Conservation (phyloP, 2,113 vertebrate genomes). For the Pyxicephalus adspersus region DNA sequence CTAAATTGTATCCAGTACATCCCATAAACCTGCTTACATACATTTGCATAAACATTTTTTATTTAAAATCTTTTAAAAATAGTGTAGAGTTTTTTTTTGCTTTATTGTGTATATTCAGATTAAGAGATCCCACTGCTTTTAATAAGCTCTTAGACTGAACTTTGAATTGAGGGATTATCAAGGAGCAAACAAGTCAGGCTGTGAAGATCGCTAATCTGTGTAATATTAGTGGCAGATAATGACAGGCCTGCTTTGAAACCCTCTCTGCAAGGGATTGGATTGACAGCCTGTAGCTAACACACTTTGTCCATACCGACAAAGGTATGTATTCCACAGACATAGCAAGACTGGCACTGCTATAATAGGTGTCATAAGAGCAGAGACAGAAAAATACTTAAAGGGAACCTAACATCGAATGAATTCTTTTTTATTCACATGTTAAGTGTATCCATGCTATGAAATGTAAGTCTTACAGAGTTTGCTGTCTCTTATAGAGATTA, state of each 20-base stretch:
- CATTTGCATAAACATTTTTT: no score
- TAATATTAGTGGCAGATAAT: conserved; percentile 52
- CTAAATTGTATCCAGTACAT: no score
- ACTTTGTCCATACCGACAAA: neutral
- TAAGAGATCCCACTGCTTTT: conserved; percentile 39
- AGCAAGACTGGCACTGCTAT: no score
- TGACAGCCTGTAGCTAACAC: conserved; percentile 16
- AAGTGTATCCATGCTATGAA: no score
- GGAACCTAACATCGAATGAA: no score
- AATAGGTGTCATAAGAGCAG: neutral
- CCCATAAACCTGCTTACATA: no score
- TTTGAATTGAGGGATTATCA: conserved; percentile 49
- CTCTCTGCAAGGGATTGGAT: conserved; percentile 11
- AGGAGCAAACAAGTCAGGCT: conserved; percentile 49
- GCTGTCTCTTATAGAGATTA: no score
- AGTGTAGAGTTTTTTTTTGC: neutral
- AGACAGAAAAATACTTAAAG: no score
- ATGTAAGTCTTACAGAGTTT: no score
- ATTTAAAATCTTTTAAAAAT: neutral
- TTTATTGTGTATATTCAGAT: conserved; percentile 28
- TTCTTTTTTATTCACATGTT: no score
- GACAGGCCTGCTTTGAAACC: conserved; percentile 33
- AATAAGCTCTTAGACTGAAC: conserved; percentile 51
- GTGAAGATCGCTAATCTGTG: conserved; percentile 50
- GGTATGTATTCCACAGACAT: neutral